Conservation (phyloP, 37 sponge, comb jelly and placozoan genomes). For the Sycon ciliatum region DNA sequence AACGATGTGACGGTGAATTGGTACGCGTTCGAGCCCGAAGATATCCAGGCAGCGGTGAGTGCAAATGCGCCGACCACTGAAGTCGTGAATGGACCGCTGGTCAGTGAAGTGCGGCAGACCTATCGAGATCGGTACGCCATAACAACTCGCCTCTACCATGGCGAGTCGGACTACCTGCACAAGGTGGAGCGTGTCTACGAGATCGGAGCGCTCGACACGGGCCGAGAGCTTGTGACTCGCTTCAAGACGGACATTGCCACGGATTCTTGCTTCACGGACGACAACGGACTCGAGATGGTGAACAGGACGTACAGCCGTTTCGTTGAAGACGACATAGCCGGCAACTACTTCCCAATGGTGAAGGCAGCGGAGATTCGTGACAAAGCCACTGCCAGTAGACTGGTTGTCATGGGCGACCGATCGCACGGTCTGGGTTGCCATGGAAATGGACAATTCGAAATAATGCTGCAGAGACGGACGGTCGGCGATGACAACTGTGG, state of each 20-base stretch:
- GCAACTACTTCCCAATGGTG: constrained; percentile 93
- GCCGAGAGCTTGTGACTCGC: constrained; percentile 76
- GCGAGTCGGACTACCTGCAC: constrained; percentile 14
- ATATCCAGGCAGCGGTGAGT: no score
- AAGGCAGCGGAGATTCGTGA: constrained; percentile 52
- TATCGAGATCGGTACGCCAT: constrained; percentile 36
- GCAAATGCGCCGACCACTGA: constrained; percentile 6
- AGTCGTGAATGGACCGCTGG: constrained; percentile 22
- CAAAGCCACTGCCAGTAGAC: constrained; percentile 3
- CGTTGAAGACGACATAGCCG: constrained; percentile 73
- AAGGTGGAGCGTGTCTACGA: constrained; percentile 74
- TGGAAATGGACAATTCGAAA: constrained; percentile 41
- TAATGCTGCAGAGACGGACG: constrained; percentile 77
- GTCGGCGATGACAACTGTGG: constrained; percentile 73
- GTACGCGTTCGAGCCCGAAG: no score
- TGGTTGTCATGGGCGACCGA: constrained; percentile 77
- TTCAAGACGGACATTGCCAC: constrained; percentile 52
- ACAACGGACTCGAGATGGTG: constrained; percentile 85
- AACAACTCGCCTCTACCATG: constrained; percentile 46
- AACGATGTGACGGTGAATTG: no score
- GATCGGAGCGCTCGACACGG: constrained; percentile 68
- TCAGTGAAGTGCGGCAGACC: constrained; percentile 58
- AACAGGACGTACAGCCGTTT: constrained; percentile 67
- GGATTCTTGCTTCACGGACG: constrained; percentile 74
- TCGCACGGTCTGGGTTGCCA: constrained; percentile 83